Percentiles rank a stretch among this genome's conserved stretches.
Conservation (phyloP, 2,888 invertebrate genomes). For the Plebejus anna region DNA sequence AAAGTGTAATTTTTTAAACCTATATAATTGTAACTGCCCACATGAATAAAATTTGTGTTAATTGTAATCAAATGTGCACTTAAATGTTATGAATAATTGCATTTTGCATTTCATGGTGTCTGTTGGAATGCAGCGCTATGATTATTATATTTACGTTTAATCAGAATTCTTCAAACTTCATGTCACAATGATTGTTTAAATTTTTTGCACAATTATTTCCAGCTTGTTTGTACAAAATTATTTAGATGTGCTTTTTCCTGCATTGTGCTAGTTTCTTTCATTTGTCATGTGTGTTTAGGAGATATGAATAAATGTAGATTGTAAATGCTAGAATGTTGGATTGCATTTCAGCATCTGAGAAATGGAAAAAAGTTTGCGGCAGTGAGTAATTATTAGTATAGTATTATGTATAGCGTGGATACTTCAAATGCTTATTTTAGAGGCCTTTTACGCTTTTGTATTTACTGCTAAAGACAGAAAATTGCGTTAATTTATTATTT, state of each 20-base stretch:
- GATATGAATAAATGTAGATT: slow-evolving; percentile 46
- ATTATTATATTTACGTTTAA: not conserved
- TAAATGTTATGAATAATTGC: slow-evolving; percentile 31
- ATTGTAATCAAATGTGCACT: slow-evolving; percentile 37
- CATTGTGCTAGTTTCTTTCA: slow-evolving; percentile 35
- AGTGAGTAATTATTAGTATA: slow-evolving; percentile 71
- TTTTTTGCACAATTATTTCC: slow-evolving; percentile 29
- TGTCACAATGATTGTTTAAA: slow-evolving; percentile 26
- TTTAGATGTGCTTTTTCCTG: slow-evolving; percentile 37
- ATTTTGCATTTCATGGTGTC: slow-evolving; percentile 39
- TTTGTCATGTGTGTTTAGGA: slow-evolving; percentile 41
- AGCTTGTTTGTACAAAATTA: slow-evolving; percentile 29
- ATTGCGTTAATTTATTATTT: not conserved
- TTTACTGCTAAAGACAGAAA: slow-evolving; percentile 26
- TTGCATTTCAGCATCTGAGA: slow-evolving; percentile 77
- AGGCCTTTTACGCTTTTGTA: slow-evolving; percentile 41
- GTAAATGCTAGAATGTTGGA: slow-evolving; percentile 72
- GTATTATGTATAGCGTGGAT: slow-evolving; percentile 49
- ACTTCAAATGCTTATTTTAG: slow-evolving; percentile 49
- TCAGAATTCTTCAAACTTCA: slow-evolving; percentile 14
- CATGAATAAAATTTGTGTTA: not conserved
- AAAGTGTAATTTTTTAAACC: slow-evolving; percentile 58
- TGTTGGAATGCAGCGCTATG: not conserved
- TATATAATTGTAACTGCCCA: slow-evolving; percentile 49
- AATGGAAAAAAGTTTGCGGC: slow-evolving; percentile 77